Conservation (phyloP, 1,140 invertebrate genomes). For the Temnothorax curvispinosus region DNA sequence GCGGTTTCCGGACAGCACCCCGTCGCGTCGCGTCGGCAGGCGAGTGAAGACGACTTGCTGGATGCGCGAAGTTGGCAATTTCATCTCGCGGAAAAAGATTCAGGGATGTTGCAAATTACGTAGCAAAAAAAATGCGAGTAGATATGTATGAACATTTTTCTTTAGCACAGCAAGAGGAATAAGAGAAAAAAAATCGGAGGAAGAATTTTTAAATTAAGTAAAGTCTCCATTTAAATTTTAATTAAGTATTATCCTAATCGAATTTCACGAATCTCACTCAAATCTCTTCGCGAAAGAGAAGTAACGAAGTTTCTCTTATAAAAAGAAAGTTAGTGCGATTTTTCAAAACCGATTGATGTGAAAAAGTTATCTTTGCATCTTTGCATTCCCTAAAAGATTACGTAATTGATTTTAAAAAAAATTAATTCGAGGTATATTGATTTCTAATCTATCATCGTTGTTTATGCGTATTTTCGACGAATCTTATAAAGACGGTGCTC, state of each 20-base stretch:
- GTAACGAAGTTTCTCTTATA: slow-evolving; percentile 3
- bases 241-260: slow-evolving; percentile 32
- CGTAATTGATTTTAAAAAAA: too few species aligned
- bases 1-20: slow-evolving; percentile 16
- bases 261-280: background rate
- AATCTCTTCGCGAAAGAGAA: background rate
- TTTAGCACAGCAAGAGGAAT: background rate
- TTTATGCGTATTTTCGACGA: background rate
- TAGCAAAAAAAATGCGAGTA: slow-evolving; percentile 6
- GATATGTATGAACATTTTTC: background rate
- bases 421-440: background rate
- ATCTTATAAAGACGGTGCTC: slow-evolving; percentile 14
- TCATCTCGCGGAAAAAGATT: slow-evolving; percentile 24
- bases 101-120: background rate
- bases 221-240: slow-evolving; percentile 33
- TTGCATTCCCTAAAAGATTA: background rate
- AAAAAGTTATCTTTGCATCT: background rate
- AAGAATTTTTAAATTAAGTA: slow-evolving; percentile 31
- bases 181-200: background rate
- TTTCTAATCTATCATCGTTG: background rate
- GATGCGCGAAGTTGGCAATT: slow-evolving; percentile 14
- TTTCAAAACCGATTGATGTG: background rate
- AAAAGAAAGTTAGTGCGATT: background rate
- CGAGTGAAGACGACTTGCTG: slow-evolving; percentile 1
- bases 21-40: background rate